phyloP scores from a whole-genome alignment of 2,797 vertebrate species.

The Esox lucius region DNA sequence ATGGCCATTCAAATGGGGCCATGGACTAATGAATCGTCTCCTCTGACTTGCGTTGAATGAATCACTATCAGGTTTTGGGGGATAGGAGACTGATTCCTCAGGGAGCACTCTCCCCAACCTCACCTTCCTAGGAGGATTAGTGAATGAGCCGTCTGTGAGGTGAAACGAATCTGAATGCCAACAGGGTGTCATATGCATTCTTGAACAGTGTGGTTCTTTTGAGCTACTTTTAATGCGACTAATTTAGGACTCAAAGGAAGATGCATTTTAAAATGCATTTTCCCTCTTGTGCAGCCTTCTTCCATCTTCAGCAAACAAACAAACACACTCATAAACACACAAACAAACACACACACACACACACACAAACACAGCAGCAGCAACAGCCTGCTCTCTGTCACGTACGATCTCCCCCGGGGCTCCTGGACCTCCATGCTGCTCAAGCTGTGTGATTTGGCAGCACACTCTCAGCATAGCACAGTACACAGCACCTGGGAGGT shows the following conservation, averaged over 20 bases:
- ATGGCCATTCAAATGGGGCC: constrained; percentile 59
- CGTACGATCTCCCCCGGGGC: constrained; percentile 71
- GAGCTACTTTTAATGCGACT: not conserved
- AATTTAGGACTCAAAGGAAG: not conserved
- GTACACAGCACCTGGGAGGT: constrained; percentile 59
- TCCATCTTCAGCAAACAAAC: constrained; percentile 9
- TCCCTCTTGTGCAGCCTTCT: not conserved
- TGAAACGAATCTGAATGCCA: too few species aligned
- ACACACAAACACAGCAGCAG: not conserved
- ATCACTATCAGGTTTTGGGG: constrained; percentile 62
- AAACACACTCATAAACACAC: constrained; percentile 12
- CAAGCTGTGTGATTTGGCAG: constrained; percentile 77
- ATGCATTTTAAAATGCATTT: not conserved
- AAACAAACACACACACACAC: constrained; percentile 4
- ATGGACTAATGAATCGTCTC: constrained; percentile 69
- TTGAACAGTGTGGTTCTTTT: not conserved
- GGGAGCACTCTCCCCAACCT: constrained; percentile 26
- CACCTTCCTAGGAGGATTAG: not conserved
- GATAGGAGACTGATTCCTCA: constrained; percentile 39
- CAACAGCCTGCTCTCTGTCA: constrained; percentile 69
- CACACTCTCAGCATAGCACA: constrained; percentile 39
- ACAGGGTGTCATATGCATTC: not conserved
- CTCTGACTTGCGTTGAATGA: constrained; percentile 67
- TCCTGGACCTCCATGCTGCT: constrained; percentile 72
- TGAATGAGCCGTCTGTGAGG: not conserved